Percentiles rank a stretch among this genome's conserved stretches.
These are phyloP conservation scores for Glyptemys insculpta DNA, from an alignment of 2,797 vertebrate species.

Conservation along the genomic window DNA sequence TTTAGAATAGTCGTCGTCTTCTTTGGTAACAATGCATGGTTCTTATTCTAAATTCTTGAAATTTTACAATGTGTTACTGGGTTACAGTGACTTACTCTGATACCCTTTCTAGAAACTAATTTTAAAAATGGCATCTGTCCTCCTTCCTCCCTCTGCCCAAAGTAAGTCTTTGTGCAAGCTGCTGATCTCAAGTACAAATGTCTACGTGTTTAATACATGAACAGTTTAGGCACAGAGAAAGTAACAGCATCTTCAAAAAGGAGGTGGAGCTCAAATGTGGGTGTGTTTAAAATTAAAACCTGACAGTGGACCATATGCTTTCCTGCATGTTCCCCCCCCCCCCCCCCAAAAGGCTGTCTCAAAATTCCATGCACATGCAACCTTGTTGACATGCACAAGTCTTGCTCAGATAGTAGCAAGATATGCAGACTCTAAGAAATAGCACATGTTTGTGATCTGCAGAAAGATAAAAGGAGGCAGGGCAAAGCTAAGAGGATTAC, in stretches of 20 bases:
- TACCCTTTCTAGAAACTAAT: background rate
- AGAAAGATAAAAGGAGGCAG: background rate
- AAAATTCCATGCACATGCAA: too few relatives aligned
- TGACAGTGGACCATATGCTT: too few relatives aligned
- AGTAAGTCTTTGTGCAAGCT: background rate
- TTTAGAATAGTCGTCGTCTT: background rate
- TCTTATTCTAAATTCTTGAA: background rate
- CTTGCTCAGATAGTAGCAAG: too few relatives aligned
- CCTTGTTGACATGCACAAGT: too few relatives aligned
- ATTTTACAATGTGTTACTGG: background rate
- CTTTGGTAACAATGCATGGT: background rate
- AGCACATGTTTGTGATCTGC: too few relatives aligned
- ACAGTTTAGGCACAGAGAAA: background rate
- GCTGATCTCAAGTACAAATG: background rate
- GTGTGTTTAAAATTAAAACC: too few relatives aligned
- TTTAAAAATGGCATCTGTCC: background rate
- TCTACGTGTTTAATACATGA: background rate
- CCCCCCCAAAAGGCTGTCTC: too few relatives aligned
- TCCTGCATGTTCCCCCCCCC: too few relatives aligned
- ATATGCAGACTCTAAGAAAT: too few relatives aligned
- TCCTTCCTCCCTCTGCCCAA: background rate
- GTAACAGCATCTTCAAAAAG: background rate
- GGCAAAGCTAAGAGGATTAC: background rate
- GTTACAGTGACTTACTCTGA: background rate
- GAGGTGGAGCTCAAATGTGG: background rate